Evolutionary conservation across 2,888 invertebrate species (phyloP), one percentile per base, ranked within the genome.

Genomic region (Tyria jacobaeae): DNA sequence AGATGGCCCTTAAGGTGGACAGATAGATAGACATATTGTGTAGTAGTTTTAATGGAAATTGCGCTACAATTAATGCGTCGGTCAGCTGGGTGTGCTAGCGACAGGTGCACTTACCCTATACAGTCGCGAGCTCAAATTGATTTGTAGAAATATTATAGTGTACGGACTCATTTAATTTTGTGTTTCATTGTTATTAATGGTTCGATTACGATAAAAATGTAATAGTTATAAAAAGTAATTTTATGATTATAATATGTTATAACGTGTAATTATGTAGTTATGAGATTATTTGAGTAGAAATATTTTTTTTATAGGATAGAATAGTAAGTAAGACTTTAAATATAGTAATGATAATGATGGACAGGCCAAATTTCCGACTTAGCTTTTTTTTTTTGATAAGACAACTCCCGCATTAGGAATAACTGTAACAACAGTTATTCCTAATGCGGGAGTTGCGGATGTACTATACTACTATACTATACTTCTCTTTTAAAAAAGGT

Each of bases 1-100:
- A 86, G 83, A 66, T 84, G 88, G 87, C 88, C 88, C 86, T 88
- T 89, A 88, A 76, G 80, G 62, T 57, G 64, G 82, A 84, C 76
- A 75, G 80, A 78, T 76, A 82, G 80, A 80, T 73, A 64, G 80
- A 84, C 81, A 74, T 81, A 82, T 80, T 82, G 75, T 81, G 75
- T 66, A 73, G 66, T 76, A 77, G 72, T 82, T 80, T 78, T 73
- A 85, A 86, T 86, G 76, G 76, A 84, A 85, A 86, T 85, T 81
- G 79, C 76, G 60, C 68, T 74, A 77, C 78, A 82, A 82, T 85
- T 83, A 83, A 80, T 78, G 75, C 31, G 7, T 12, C 12, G n/a
- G 5, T 10, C 54, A 54, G 79, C 55, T 54, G 79, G 76, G 78
- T 71, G 78, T 71, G 78, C 60, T 54, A n/a, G 27, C 2, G 65